Conservation (phyloP, 2,888 invertebrate genomes). For the Unio delphinus region DNA sequence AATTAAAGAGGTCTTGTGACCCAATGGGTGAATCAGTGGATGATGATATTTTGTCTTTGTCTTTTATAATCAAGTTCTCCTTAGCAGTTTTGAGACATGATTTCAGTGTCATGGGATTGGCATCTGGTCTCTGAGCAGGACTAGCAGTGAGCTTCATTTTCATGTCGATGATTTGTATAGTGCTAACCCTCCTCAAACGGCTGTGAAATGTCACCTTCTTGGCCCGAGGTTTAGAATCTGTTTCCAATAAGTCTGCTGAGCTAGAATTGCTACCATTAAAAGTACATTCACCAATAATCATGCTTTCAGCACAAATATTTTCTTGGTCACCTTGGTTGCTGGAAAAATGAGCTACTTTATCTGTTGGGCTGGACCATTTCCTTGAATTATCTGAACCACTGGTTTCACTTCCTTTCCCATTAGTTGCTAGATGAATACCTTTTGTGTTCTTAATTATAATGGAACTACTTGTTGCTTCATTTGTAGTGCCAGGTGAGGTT, state of each 20-base stretch:
- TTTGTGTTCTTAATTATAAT: no score
- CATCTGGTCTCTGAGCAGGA: slow-evolving; percentile 2
- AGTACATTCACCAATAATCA: not conserved
- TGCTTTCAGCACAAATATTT: not conserved
- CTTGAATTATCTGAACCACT: no score
- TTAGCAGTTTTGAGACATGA: not conserved
- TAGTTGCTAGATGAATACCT: no score
- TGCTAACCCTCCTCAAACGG: slow-evolving; percentile 21
- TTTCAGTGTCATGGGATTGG: slow-evolving; percentile 2
- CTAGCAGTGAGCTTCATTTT: slow-evolving; percentile 26
- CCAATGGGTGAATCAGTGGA: no score
- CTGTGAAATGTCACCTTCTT: slow-evolving; percentile 24
- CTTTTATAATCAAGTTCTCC: no score
- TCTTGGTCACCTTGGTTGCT: not conserved
- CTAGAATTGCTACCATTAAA: no score
- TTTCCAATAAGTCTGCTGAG: not conserved
- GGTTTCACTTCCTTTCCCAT: no score
- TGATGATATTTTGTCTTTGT: no score
- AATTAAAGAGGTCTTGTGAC: no score
- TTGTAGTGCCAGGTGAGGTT: not conserved
- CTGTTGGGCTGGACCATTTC: no score
- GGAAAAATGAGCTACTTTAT: no score
- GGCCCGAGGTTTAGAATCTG: not conserved
- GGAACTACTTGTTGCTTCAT: no score
- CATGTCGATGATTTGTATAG: slow-evolving; percentile 29